These are phyloP conservation scores for Hippopotamyrus pictus DNA, from an alignment of 2,797 vertebrate species.

Conservation along the genomic window DNA sequence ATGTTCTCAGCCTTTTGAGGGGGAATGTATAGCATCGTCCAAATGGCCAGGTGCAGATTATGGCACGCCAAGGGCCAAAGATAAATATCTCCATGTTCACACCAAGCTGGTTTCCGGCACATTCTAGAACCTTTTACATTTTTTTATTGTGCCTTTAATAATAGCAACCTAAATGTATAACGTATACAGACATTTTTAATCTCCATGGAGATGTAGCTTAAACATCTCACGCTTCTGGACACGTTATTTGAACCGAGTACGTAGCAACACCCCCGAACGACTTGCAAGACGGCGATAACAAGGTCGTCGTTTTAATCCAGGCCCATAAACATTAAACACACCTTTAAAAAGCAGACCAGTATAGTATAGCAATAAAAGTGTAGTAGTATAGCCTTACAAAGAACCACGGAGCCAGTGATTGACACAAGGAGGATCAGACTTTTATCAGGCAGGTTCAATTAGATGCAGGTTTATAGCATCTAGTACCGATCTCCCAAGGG, in stretches of 20 bases:
- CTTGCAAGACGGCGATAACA: background rate
- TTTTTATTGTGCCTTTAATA: background rate
- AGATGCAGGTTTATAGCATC: conserved; percentile 50
- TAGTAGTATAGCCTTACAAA: background rate
- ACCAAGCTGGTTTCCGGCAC: background rate
- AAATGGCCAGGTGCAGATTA: conserved; percentile 5
- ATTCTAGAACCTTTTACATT: background rate
- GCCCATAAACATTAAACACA: background rate
- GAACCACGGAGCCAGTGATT: background rate
- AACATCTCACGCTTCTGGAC: background rate
- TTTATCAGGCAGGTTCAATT: conserved; percentile 25
- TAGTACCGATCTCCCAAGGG: conserved; percentile 43
- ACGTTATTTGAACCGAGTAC: background rate
- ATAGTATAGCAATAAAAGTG: background rate
- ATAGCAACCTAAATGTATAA: background rate
- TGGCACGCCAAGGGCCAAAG: background rate
- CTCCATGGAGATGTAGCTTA: background rate
- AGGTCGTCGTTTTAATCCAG: background rate
- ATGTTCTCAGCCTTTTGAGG: background rate
- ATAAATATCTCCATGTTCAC: background rate
- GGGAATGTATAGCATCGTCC: background rate
- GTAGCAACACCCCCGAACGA: background rate
- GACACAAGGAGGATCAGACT: conserved; percentile 33
- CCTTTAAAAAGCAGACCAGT: background rate
- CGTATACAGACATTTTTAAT: background rate